Evolutionary conservation across 2,888 invertebrate genomes (phyloP), one percentile per base, ranked within the genome.

Genomic region (Lottia gigantea): DNA sequence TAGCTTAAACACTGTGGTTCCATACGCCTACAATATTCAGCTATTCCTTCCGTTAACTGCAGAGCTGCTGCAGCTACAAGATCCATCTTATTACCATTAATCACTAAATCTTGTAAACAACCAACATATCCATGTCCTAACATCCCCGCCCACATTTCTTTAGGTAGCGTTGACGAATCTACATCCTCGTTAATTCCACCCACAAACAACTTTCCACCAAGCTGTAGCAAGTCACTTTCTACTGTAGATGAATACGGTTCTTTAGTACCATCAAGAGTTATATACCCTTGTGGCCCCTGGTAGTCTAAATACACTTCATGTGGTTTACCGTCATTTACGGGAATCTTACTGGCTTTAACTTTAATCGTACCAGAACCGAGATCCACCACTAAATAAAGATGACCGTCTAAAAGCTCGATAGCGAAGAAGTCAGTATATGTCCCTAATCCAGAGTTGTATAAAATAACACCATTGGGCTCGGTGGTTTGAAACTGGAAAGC

Each of bases 401-500:
- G 95, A 0, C 98, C 97, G 79, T 95, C 95, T 77, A 97, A 91
- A 80, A 98, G 91, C 89, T 98, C 98, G 79, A 98, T 93, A 1
- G 96, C 96, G 86, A 98, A 95, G 68, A 97, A 92, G 88, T 98
- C 97, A 67, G 94, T 66, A 62, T 78, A 80, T 61, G 71, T 76
- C 14, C 77, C 76, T 16, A 95, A 95, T 6, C 95, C 96, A 84
- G 94, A 94, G 89, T 96, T 96, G 91, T 96, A 95, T 87, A 98
- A 92, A 70, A 98, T 92, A 78, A 98, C 91, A 31, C 98, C 98
- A 86, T 97, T 95, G 11, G 95, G 94, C 89, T 98, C 97, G 88
- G 95, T 95, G 64, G 98, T 98, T 75, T 97, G 93, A 86, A 98
- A 95, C 90, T 97, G 96, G 90, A 97, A 95, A 62, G 95, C 94